A percentile compares a stretch with the other conserved stretches of the same genome.
Evolutionary conservation across 2,888 invertebrate species (phyloP).

Genomic region (Rotaria socialis): DNA sequence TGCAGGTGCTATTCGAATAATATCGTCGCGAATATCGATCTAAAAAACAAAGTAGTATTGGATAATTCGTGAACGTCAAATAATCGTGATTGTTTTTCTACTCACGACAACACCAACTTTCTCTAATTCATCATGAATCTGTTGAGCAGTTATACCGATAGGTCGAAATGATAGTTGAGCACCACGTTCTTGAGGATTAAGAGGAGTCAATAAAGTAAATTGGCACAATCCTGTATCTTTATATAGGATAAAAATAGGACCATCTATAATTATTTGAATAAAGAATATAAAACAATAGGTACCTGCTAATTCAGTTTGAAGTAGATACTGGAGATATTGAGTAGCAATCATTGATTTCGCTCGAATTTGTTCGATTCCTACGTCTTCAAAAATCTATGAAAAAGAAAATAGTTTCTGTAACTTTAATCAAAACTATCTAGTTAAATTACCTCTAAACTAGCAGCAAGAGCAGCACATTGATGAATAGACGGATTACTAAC

Average conservation of each 20-base stretch:
- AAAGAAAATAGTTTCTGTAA: background rate
- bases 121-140: slow-evolving; percentile 60
- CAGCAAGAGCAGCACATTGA: slow-evolving; percentile 59
- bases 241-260: background rate
- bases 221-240: background rate
- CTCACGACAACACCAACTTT: slow-evolving; percentile 63
- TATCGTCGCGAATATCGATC: slow-evolving; percentile 62
- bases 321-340: slow-evolving; percentile 58
- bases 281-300: too few relatives aligned
- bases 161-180: slow-evolving; percentile 62
- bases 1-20: slow-evolving; percentile 62
- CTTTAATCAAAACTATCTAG: background rate
- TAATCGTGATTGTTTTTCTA: slow-evolving; percentile 42
- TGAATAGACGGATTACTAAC: slow-evolving; percentile 64
- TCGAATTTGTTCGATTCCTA: slow-evolving; percentile 57
- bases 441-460: slow-evolving; percentile 59
- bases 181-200: slow-evolving; percentile 62
- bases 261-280: background rate
- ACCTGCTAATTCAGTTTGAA: background rate
- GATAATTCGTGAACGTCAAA: background rate
- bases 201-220: slow-evolving; percentile 62
- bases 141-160: slow-evolving; percentile 56
- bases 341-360: slow-evolving; percentile 62
- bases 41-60: slow-evolving; percentile 51
- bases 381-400: slow-evolving; percentile 61